Percentiles rank a stretch among this genome's conserved stretches.
Conservation (phyloP, 2,888 invertebrate genomes). For the Agelastica alni region DNA sequence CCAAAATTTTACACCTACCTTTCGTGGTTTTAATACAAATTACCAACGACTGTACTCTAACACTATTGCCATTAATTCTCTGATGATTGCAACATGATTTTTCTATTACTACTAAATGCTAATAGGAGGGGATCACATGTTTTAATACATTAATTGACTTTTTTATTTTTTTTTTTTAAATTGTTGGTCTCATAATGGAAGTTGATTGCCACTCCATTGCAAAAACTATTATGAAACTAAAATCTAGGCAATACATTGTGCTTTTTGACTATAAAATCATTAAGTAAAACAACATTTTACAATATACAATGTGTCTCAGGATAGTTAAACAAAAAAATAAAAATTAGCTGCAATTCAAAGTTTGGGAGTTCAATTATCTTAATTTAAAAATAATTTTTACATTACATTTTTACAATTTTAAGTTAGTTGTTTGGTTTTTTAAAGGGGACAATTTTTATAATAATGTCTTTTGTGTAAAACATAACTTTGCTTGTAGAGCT, state of each 20-base stretch:
- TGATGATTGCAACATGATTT: constrained; percentile 12
- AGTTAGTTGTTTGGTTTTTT: too few species aligned
- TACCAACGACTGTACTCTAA: too few species aligned
- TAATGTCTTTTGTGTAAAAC: too few species aligned
- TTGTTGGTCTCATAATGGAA: constrained; percentile 30
- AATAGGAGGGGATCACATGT: constrained; percentile 28
- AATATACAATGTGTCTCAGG: too few species aligned
- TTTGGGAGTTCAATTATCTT: too few species aligned
- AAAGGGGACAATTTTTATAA: too few species aligned
- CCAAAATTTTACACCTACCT: background rate
- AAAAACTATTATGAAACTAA: constrained; percentile 7
- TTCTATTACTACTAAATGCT: constrained; percentile 28
- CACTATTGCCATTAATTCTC: constrained; percentile 11
- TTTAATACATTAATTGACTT: constrained; percentile 34
- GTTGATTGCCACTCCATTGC: constrained; percentile 28
- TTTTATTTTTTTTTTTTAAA: constrained; percentile 22
- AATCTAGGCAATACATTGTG: constrained; percentile 14
- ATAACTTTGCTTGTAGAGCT: too few species aligned
- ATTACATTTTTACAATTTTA: too few species aligned
- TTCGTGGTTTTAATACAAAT: background rate
- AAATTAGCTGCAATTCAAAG: too few species aligned
- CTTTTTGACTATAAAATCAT: constrained; percentile 1
- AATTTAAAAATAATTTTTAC: too few species aligned
- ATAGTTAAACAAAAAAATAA: too few species aligned
- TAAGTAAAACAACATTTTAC: constrained; percentile 3